Conservation (phyloP, 2,113 vertebrate genomes). For the Dipodomys stephensi region DNA sequence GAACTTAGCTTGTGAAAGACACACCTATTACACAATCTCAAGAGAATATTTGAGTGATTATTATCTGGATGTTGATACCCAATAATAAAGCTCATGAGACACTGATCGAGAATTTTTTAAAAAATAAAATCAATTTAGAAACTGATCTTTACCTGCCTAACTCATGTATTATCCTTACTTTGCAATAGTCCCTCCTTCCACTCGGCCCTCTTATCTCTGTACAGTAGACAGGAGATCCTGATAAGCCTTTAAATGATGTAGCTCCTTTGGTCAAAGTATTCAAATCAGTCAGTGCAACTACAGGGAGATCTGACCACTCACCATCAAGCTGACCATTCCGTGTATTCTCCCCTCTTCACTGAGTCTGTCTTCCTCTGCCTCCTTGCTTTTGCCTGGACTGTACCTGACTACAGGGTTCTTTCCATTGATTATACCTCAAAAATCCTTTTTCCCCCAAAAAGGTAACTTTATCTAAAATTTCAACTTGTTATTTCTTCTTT, state of each 20-base stretch:
- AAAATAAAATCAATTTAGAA: not conserved
- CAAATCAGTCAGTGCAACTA: not conserved
- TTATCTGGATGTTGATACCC: not conserved
- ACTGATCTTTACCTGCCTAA: not conserved
- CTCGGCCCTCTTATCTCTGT: not conserved
- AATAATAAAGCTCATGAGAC: not conserved
- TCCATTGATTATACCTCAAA: not conserved
- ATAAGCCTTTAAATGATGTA: not conserved
- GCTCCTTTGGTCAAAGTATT: not conserved
- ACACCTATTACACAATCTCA: not conserved
- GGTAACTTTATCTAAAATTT: not conserved
- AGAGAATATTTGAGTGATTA: not conserved
- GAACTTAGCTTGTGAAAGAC: not conserved
- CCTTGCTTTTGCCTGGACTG: not conserved
- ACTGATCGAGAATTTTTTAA: not conserved
- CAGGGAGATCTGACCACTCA: not conserved
- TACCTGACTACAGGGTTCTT: not conserved
- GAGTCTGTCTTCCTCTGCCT: no score
- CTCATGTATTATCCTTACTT: not conserved
- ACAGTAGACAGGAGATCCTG: not conserved
- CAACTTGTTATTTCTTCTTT: not conserved
- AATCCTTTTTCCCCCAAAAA: not conserved
- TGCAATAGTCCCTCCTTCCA: not conserved
- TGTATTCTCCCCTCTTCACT: rapidly evolving
- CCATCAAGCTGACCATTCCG: not conserved